phyloP scores from a whole-genome alignment of 2,888 invertebrate species.

The Eupithecia vulgata region DNA sequence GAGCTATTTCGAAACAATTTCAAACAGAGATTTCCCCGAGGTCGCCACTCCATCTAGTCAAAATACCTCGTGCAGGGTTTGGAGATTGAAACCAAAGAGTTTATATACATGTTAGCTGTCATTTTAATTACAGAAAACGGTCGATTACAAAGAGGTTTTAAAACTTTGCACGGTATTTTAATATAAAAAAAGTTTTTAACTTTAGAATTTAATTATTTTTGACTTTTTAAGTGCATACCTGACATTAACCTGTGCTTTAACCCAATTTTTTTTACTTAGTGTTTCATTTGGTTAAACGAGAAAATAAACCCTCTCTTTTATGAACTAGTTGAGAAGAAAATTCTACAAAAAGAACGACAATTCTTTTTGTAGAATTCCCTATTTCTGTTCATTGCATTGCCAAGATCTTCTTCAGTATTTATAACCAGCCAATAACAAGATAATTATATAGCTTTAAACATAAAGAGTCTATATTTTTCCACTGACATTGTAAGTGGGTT shows the following conservation, averaged over 20 bases:
- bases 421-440: background rate
- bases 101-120: constrained; percentile 27
- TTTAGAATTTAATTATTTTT: background rate
- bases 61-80: constrained; percentile 52
- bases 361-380: background rate
- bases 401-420: background rate
- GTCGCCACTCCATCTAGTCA: constrained; percentile 46
- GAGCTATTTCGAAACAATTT: constrained; percentile 78
- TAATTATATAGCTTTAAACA: background rate
- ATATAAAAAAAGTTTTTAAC: background rate
- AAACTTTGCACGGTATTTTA: background rate
- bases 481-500: constrained; percentile 35
- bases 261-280: background rate
- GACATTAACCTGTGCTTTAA: too few relatives aligned
- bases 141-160: background rate
- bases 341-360: too few relatives aligned
- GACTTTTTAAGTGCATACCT: background rate
- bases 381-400: background rate
- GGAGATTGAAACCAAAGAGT: constrained; percentile 50
- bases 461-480: constrained; percentile 25
- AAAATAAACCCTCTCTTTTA: background rate
- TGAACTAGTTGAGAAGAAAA: background rate
- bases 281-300: background rate
- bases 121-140: background rate
- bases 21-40: constrained; percentile 74